phyloP scores from a whole-genome alignment of 2,797 vertebrate genomes.

The Nannoperca obscura region DNA sequence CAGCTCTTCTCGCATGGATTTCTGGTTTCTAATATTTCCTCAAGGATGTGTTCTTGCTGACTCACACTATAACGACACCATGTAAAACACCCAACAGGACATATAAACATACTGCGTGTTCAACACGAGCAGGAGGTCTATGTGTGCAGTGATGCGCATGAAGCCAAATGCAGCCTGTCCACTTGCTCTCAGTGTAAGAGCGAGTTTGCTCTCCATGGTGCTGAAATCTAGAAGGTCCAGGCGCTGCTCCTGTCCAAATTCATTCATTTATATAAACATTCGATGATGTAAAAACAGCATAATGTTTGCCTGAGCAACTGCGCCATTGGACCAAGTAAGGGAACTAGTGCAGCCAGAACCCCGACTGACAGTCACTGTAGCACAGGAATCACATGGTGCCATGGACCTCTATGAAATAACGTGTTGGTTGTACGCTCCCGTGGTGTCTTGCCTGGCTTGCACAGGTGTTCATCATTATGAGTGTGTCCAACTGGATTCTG shows the following conservation, averaged over 20 bases:
- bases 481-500: not conserved
- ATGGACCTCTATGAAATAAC: not conserved
- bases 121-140: not conserved
- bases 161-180: not conserved
- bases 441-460: not conserved
- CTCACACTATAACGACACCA: not conserved
- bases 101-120: not conserved
- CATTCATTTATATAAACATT: not conserved
- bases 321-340: not conserved
- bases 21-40: not conserved
- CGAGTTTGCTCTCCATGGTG: slow-evolving; percentile 82
- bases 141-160: not conserved
- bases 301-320: not conserved
- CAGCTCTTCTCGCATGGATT: not conserved
- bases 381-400: not conserved
- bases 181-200: not conserved
- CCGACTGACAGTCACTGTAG: too few species aligned
- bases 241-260: not conserved
- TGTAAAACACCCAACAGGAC: not conserved
- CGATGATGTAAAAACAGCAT: not conserved
- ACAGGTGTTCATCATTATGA: not conserved
- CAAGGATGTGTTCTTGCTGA: not conserved
- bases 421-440: not conserved
- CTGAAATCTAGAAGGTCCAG: slow-evolving; percentile 68
- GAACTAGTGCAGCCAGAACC: not conserved